phyloP scores from a whole-genome alignment of 2,888 invertebrate genomes.

The Dicyrtoma fusca region DNA sequence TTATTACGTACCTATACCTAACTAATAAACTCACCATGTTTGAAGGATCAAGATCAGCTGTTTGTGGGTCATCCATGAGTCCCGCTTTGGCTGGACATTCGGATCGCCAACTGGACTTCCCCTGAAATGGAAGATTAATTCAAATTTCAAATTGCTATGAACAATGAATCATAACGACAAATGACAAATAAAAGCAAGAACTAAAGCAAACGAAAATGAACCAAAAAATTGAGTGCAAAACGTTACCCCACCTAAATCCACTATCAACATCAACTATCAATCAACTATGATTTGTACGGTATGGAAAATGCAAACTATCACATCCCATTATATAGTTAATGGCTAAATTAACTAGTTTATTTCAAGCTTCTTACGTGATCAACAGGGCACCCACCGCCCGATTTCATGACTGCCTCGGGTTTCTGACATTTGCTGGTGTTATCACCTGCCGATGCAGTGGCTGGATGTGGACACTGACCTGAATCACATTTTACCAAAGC shows the following conservation, averaged over 20 bases:
- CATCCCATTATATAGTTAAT: too few species aligned
- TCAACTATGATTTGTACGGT: too few species aligned
- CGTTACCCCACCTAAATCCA: not conserved
- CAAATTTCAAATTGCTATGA: too few species aligned
- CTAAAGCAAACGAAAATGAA: not conserved
- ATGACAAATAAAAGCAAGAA: not conserved
- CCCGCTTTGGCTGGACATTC: conserved; percentile 76
- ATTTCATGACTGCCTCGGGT: conserved; percentile 3
- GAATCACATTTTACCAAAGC: conserved; percentile 58
- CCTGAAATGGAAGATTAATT: too few species aligned
- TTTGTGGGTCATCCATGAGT: conserved; percentile 52
- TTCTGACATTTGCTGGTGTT: not conserved
- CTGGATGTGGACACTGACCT: not conserved
- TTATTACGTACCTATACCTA: too few species aligned
- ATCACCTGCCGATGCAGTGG: not conserved
- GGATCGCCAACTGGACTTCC: conserved; percentile 58
- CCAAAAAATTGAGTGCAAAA: not conserved
- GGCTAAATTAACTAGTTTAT: too few species aligned
- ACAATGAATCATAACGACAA: not conserved
- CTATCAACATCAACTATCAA: not conserved
- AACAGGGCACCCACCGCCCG: conserved; percentile 53
- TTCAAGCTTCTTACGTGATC: conserved; percentile 50
- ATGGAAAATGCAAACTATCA: conserved; percentile 6
- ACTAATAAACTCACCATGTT: conserved; percentile 73
- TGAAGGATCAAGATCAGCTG: conserved; percentile 73